phyloP scores from a whole-genome alignment of 1,140 invertebrate species.

The Apolygus lucorum region DNA sequence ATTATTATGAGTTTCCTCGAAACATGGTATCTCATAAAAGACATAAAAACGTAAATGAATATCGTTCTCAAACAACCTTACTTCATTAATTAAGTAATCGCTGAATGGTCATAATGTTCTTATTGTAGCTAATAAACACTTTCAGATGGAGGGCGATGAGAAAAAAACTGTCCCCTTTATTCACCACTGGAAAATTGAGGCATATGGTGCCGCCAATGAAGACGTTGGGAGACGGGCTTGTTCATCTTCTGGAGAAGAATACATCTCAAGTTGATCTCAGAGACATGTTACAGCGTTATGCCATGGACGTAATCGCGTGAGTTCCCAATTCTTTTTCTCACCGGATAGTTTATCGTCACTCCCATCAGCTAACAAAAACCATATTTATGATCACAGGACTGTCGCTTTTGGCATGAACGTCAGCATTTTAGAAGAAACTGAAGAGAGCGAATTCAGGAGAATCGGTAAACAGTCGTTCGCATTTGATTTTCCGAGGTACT shows the following conservation, averaged over 20 bases:
- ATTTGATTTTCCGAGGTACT: slow-evolving; percentile 10
- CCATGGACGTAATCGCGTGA: slow-evolving; percentile 18
- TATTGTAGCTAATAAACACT: too few species aligned
- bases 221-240: background rate
- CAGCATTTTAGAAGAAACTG: slow-evolving; percentile 43
- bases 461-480: slow-evolving; percentile 33
- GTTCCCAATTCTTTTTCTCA: too few species aligned
- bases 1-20: too few species aligned
- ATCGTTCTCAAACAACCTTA: too few species aligned
- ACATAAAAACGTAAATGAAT: too few species aligned
- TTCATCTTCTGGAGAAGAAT: background rate
- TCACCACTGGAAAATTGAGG: slow-evolving; percentile 48
- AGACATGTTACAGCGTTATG: slow-evolving; percentile 2
- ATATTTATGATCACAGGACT: slow-evolving; percentile 21
- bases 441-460: slow-evolving; percentile 45
- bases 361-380: too few species aligned
- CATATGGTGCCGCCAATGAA: slow-evolving; percentile 28
- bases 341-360: too few species aligned
- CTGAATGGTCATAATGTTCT: too few species aligned
- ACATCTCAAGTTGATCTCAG: background rate
- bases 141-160: slow-evolving; percentile 50
- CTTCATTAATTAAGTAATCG: too few species aligned
- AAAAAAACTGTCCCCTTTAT: slow-evolving; percentile 51
- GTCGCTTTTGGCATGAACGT: slow-evolving; percentile 51
- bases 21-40: too few species aligned